Conservation (phyloP, 2,797 vertebrate species). For the Sebastes cheni region DNA sequence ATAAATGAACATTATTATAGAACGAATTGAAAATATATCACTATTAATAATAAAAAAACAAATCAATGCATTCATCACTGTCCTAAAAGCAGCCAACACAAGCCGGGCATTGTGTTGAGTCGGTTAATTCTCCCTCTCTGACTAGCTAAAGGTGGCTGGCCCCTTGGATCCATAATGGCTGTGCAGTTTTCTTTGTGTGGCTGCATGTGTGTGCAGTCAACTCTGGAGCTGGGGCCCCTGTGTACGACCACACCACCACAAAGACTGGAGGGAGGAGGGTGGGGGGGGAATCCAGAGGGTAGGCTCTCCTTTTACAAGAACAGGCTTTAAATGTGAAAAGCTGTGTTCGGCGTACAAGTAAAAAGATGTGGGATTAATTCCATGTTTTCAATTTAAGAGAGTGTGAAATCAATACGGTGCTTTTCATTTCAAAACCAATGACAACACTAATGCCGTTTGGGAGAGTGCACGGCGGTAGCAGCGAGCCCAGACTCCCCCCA, state of each 20-base stretch:
- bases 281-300: constrained; percentile 39
- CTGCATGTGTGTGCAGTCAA: constrained; percentile 72
- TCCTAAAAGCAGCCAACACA: constrained; percentile 38
- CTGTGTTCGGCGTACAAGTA: constrained; percentile 6
- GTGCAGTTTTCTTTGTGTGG: constrained; percentile 75
- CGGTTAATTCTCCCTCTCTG: constrained; percentile 59
- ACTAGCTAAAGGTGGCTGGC: constrained; percentile 65
- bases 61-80: constrained; percentile 19
- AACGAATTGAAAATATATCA: neutral
- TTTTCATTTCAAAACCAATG: constrained; percentile 24
- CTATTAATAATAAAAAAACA: constrained; percentile 12
- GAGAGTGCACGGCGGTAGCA: neutral
- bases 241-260: constrained; percentile 61
- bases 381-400: constrained; percentile 31
- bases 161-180: constrained; percentile 68
- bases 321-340: constrained; percentile 43
- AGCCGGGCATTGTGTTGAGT: constrained; percentile 33
- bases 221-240: constrained; percentile 64
- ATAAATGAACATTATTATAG: neutral
- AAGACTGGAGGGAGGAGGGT: constrained; percentile 22
- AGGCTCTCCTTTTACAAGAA: constrained; percentile 46
- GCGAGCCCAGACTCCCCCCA: neutral
- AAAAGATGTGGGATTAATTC: constrained; percentile 31
- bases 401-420: constrained; percentile 42
- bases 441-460: constrained; percentile 5